Evolutionary conservation across 2,888 invertebrate genomes (phyloP).

Genomic region (Andrena trimmerana): DNA sequence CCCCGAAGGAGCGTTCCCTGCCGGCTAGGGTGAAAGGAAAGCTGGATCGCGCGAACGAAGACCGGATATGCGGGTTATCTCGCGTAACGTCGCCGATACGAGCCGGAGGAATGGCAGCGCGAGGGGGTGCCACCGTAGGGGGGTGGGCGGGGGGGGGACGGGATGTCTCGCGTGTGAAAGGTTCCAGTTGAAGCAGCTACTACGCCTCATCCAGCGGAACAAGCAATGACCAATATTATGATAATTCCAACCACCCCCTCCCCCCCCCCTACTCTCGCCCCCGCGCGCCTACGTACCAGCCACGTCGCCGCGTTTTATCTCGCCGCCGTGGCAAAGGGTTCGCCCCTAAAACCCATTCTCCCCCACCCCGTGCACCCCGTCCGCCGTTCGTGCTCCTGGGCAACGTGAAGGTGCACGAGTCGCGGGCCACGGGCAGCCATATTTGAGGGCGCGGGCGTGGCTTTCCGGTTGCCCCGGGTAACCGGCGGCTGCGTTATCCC

Average conservation of each 20-base stretch:
- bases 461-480: conserved; percentile 80
- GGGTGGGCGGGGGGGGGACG: neutral
- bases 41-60: neutral
- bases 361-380: too few species aligned
- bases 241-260: conserved; percentile 80
- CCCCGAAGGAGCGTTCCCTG: neutral
- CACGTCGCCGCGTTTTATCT: conserved; percentile 62
- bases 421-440: conserved; percentile 79
- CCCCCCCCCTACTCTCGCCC: neutral
- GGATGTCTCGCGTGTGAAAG: conserved; percentile 56
- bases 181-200: conserved; percentile 71
- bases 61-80: conserved; percentile 11
- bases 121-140: neutral
- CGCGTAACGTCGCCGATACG: conserved; percentile 1
- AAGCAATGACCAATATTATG: conserved; percentile 84
- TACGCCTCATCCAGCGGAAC: conserved; percentile 75
- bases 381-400: conserved; percentile 28
- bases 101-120: conserved; percentile 2
- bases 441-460: conserved; percentile 83
- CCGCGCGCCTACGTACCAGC: neutral
- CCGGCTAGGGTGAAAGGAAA: neutral
- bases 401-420: conserved; percentile 65
- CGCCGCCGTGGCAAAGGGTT: conserved; percentile 18
- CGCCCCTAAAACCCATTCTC: too few species aligned
- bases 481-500: conserved; percentile 79